Evolutionary conservation across 2,113 vertebrate species (phyloP).

Genomic region (Oceanites oceanicus): DNA sequence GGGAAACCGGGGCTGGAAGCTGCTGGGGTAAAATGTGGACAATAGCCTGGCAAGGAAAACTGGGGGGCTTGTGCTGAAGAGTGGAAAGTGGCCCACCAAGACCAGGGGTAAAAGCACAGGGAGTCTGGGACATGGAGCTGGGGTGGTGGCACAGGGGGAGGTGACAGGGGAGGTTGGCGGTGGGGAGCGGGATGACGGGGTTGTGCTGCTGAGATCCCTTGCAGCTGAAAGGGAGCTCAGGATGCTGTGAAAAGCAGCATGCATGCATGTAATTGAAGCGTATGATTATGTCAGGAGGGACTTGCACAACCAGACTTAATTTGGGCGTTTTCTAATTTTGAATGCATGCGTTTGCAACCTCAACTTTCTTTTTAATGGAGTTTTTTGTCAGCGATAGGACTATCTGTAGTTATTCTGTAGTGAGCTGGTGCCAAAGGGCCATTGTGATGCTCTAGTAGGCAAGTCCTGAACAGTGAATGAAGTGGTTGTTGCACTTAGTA

Average conservation of each 20-base stretch:
- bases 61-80: neutral
- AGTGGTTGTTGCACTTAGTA: neutral
- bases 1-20: neutral
- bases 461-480: neutral
- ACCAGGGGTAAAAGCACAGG: neutral
- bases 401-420: neutral
- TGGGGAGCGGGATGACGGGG: neutral
- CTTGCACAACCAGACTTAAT: neutral
- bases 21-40: neutral
- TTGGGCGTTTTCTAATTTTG: neutral
- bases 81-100: neutral
- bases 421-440: neutral
- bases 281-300: neutral
- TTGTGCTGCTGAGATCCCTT: neutral
- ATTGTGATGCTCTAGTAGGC: neutral
- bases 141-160: neutral
- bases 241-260: neutral
- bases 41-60: neutral
- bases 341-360: neutral
- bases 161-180: neutral
- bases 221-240: neutral
- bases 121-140: neutral
- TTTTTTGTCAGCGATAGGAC: neutral
- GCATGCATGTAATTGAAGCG: neutral
- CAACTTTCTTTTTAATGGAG: neutral